Percentiles rank a stretch among this genome's conserved stretches.
phyloP scores from a whole-genome alignment of 2,888 invertebrate genomes.

The Alviniconcha strummeri region DNA sequence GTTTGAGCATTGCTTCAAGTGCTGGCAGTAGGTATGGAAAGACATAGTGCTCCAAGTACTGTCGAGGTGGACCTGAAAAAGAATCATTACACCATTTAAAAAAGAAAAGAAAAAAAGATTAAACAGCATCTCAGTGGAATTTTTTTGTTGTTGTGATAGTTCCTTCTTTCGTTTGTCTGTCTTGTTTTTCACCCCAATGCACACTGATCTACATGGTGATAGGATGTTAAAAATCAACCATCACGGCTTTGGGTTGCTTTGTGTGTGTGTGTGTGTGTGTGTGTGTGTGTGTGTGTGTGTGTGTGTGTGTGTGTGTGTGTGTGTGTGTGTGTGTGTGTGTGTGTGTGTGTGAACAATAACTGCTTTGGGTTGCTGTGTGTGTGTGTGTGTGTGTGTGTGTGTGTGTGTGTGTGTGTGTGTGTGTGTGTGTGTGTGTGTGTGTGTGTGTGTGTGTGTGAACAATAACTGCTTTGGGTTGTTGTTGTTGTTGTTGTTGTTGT shows the following conservation, averaged over 20 bases:
- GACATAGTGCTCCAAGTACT: constrained; percentile 71
- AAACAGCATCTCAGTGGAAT: too few species aligned
- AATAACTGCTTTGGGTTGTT: too few species aligned
- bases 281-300: background rate
- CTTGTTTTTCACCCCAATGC: too few species aligned
- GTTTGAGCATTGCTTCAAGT: constrained; percentile 69
- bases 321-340: background rate
- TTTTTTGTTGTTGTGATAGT: too few species aligned
- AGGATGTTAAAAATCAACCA: too few species aligned
- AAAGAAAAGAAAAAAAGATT: background rate
- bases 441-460: too few species aligned
- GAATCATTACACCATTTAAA: background rate
- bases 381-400: background rate
- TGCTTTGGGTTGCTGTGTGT: background rate
- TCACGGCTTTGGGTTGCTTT: background rate
- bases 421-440: too few species aligned
- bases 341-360: background rate
- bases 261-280: background rate
- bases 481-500: too few species aligned
- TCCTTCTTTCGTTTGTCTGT: too few species aligned
- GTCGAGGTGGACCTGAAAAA: constrained; percentile 65
- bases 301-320: too few species aligned
- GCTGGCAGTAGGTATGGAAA: constrained; percentile 72
- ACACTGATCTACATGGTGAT: too few species aligned
- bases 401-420: too few species aligned